Conservation (phyloP, 2,113 vertebrate genomes). For the Seriola dumerili region DNA sequence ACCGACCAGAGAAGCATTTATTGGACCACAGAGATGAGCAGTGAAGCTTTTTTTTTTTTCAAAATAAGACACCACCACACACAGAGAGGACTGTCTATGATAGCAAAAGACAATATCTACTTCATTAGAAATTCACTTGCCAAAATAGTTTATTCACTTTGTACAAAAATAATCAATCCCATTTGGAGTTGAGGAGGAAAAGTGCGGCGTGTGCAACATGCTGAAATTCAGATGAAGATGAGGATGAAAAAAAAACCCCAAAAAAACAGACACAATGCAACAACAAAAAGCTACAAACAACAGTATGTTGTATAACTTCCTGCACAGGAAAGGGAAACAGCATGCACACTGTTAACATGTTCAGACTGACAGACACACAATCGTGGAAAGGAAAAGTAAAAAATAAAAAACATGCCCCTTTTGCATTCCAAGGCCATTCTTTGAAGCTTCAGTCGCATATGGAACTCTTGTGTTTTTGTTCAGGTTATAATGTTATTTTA, state of each 20-base stretch:
- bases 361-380: constrained; percentile 40
- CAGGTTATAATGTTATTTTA: neutral
- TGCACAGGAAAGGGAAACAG: constrained; percentile 26
- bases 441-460: constrained; percentile 65
- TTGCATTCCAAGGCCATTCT: constrained; percentile 88
- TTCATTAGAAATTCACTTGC: constrained; percentile 15
- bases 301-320: constrained; percentile 66
- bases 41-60: neutral
- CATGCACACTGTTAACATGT: constrained; percentile 69
- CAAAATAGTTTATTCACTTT: constrained; percentile 5
- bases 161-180: constrained; percentile 27
- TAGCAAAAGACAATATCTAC: constrained; percentile 55
- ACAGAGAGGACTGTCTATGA: constrained; percentile 53
- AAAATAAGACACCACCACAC: constrained; percentile 55
- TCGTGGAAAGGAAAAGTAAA: constrained; percentile 1
- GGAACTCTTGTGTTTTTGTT: constrained; percentile 24
- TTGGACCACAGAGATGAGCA: constrained; percentile 11
- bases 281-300: constrained; percentile 31
- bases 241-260: constrained; percentile 4
- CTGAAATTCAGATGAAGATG: constrained; percentile 53
- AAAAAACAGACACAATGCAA: constrained; percentile 36
- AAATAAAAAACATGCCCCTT: constrained; percentile 74
- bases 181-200: constrained; percentile 18
- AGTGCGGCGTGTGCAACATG: constrained; percentile 71
- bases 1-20: constrained; percentile 52